A percentile compares a stretch with the other conserved stretches of the same genome.
Evolutionary conservation across 2,113 vertebrate species (phyloP).

Genomic region (Isichthys henryi): DNA sequence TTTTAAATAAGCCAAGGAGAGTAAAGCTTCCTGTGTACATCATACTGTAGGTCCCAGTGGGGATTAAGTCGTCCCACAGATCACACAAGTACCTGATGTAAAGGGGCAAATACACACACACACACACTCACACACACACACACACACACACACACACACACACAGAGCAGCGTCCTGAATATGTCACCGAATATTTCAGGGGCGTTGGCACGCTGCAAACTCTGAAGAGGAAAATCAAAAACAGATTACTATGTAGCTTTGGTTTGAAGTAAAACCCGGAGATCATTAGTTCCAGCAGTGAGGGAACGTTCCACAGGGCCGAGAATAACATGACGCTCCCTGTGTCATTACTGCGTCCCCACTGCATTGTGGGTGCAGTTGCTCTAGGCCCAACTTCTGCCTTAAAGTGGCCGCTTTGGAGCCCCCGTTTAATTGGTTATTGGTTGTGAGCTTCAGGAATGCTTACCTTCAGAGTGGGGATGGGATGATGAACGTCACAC

Average conservation of each 20-base stretch:
- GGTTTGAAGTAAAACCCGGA: not conserved
- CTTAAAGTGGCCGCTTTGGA: not conserved
- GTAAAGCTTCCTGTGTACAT: not conserved
- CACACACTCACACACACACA: not conserved
- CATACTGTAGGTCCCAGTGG: not conserved
- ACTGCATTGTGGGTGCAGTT: not conserved
- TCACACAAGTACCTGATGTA: slow-evolving; percentile 13
- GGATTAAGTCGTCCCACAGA: slow-evolving; percentile 4
- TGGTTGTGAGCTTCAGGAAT: not conserved
- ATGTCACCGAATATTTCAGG: not conserved
- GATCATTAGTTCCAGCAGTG: not conserved
- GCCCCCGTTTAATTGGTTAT: not conserved
- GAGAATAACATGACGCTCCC: not conserved
- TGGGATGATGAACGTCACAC: not conserved
- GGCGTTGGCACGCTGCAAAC: not conserved
- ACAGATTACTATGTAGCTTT: not conserved
- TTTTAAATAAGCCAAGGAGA: slow-evolving; percentile 11
- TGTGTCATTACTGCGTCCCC: not conserved
- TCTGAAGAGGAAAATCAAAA: not conserved
- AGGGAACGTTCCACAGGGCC: not conserved
- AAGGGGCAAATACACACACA: not conserved
- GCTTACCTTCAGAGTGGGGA: not conserved
- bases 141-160: not conserved
- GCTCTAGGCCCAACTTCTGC: not conserved
- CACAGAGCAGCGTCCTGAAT: not conserved